Percentiles rank a stretch among this genome's conserved stretches.
These are phyloP conservation scores for Marmota monax DNA, from an alignment of 2,113 vertebrate genomes.

Conservation along the genomic window DNA sequence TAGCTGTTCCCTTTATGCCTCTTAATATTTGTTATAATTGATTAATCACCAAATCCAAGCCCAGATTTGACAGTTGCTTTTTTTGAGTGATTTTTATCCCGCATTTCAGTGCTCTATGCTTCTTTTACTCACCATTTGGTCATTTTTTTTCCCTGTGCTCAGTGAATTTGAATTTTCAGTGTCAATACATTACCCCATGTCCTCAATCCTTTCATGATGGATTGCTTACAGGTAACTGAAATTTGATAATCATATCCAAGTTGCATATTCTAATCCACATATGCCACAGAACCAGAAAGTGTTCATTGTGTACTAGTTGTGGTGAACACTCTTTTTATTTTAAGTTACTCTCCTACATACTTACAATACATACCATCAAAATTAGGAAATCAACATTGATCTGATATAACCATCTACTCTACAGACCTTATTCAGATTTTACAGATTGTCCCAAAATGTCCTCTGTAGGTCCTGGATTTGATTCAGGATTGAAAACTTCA, in stretches of 20 bases:
- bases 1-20: not conserved
- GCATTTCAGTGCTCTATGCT: not conserved
- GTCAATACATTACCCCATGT: not conserved
- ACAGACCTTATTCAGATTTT: not conserved
- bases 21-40: not conserved
- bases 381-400: not conserved
- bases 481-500: not conserved
- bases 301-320: not conserved
- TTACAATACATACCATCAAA: not conserved
- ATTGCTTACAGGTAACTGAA: slow-evolving; percentile 26
- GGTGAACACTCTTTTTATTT: not conserved
- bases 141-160: slow-evolving; percentile 30
- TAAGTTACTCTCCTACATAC: not conserved
- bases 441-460: not conserved
- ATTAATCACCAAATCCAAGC: not conserved
- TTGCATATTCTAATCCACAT: not conserved
- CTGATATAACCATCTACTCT: not conserved
- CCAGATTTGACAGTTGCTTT: not conserved
- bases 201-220: slow-evolving; percentile 15
- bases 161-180: slow-evolving; percentile 26
- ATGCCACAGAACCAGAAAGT: slow-evolving; percentile 4
- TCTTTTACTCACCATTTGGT: not conserved
- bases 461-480: slow-evolving; percentile 31
- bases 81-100: not conserved
- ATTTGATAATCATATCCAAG: slow-evolving; percentile 21